Conservation (phyloP, 2,888 invertebrate genomes). For the Melanchra persicariae region DNA sequence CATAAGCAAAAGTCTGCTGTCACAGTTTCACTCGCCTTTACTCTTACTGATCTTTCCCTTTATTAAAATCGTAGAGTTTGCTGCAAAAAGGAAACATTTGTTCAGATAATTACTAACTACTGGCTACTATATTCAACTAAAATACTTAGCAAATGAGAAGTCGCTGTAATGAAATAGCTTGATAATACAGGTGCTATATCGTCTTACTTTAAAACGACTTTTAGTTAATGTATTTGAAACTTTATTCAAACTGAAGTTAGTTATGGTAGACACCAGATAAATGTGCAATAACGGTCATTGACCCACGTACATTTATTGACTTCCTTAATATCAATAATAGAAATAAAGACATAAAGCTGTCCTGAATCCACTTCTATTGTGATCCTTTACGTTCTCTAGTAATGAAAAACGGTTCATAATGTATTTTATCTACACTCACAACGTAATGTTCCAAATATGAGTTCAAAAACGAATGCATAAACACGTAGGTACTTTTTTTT, state of each 20-base stretch:
- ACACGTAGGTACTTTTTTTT: too few species aligned
- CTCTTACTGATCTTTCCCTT: constrained; percentile 81
- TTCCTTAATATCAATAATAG: too few species aligned
- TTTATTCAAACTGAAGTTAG: not conserved
- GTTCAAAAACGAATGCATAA: too few species aligned
- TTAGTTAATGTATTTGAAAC: not conserved
- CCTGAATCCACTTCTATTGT: too few species aligned
- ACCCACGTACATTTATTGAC: too few species aligned
- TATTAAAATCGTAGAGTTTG: constrained; percentile 80
- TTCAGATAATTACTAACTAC: constrained; percentile 19
- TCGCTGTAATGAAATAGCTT: not conserved
- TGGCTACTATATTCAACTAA: not conserved
- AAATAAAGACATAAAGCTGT: too few species aligned
- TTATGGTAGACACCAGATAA: too few species aligned
- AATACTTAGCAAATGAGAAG: not conserved
- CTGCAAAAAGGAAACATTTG: constrained; percentile 82
- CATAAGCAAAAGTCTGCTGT: constrained; percentile 52
- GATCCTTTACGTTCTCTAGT: too few species aligned
- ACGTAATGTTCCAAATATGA: too few species aligned
- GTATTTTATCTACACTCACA: too few species aligned
- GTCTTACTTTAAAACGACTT: not conserved
- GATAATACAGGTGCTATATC: not conserved
- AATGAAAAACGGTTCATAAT: too few species aligned
- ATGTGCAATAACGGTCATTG: too few species aligned
- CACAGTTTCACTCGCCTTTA: constrained; percentile 83